phyloP scores from a whole-genome alignment of 1,140 invertebrate species.

The Orius insidiosus region DNA sequence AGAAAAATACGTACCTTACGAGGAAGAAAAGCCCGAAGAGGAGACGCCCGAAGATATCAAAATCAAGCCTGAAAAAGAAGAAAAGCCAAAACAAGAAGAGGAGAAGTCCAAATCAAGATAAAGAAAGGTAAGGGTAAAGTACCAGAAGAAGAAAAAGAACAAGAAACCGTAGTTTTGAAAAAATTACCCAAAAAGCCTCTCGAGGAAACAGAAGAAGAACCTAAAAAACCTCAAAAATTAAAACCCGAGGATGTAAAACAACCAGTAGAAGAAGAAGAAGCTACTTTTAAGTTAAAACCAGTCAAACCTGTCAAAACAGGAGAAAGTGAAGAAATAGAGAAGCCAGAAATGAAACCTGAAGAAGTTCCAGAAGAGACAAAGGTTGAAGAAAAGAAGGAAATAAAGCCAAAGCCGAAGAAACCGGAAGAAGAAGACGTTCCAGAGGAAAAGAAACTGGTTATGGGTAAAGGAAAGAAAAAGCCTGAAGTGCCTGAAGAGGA shows the following conservation, averaged over 20 bases:
- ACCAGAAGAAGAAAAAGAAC: conserved; percentile 11
- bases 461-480: conserved; percentile 18
- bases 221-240: conserved; percentile 12
- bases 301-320: conserved; percentile 13
- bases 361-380: conserved; percentile 23
- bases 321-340: conserved; percentile 15
- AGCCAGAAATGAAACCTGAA: conserved; percentile 18
- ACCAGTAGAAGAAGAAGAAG: conserved; percentile 2
- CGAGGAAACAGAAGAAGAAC: conserved; percentile 21
- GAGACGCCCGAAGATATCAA: conserved; percentile 15
- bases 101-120: conserved; percentile 19
- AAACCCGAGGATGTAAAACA: conserved; percentile 17
- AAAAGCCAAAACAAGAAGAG: conserved; percentile 19
- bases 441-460: conserved; percentile 16
- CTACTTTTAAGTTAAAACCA: conserved; percentile 16
- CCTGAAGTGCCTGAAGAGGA: conserved; percentile 13
- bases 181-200: conserved; percentile 22
- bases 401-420: conserved; percentile 13
- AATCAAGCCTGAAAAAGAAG: conserved; percentile 17
- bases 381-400: conserved; percentile 17
- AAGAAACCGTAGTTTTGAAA: conserved; percentile 18
- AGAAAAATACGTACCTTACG: conserved; percentile 19
- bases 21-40: conserved; percentile 10
- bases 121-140: conserved; percentile 18
- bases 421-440: conserved; percentile 2